phyloP scores from a whole-genome alignment of 2,113 vertebrate genomes.

The Eurypyga helias region DNA sequence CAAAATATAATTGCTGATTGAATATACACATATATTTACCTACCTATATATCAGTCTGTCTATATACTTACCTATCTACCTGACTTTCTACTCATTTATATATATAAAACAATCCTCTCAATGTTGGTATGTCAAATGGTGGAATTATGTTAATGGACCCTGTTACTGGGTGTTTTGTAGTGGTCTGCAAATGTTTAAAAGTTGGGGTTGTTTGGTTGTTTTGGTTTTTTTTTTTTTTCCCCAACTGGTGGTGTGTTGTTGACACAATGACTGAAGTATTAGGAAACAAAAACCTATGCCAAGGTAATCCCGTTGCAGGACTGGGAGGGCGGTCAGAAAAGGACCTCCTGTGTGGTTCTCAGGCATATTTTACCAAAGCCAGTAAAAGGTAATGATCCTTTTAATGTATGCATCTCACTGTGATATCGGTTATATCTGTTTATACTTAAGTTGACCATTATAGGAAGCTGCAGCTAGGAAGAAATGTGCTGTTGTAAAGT shows the following conservation, averaged over 20 bases:
- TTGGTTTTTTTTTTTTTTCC: background rate
- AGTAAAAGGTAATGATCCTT: background rate
- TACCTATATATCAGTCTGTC: background rate
- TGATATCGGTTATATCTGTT: background rate
- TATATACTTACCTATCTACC: background rate
- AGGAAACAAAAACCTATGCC: background rate
- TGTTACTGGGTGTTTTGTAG: background rate
- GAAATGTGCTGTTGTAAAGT: background rate
- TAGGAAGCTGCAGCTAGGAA: background rate
- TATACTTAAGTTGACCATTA: background rate
- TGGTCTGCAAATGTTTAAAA: background rate
- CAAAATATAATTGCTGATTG: slow-evolving; percentile 54
- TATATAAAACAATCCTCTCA: background rate
- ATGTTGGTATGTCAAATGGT: background rate
- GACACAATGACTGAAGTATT: background rate
- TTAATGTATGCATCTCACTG: background rate
- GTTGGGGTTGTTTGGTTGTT: no score
- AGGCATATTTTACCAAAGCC: background rate
- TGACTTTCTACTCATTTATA: background rate
- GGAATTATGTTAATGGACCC: background rate
- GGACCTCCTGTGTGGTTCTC: background rate
- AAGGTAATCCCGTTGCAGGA: background rate
- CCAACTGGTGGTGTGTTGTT: background rate
- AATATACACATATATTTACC: background rate
- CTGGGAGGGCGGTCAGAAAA: background rate